Evolutionary conservation across 1,140 invertebrate species (phyloP).

Genomic region (Saccostrea cuccullata): DNA sequence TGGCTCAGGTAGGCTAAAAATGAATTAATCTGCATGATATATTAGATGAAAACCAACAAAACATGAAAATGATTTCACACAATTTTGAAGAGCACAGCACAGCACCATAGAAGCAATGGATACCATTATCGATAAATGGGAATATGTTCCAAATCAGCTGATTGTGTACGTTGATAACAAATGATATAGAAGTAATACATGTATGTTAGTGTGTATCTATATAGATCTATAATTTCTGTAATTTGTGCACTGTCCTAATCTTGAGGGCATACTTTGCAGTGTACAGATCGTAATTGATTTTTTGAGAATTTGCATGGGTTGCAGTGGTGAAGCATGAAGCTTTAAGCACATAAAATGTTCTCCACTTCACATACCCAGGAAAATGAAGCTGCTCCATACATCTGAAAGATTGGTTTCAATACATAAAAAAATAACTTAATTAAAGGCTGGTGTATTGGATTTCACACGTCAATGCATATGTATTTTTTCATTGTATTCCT

Average conservation of each 20-base stretch:
- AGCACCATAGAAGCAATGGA: neutral
- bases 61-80: neutral
- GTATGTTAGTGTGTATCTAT: neutral
- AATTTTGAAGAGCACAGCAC: neutral
- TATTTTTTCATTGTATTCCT: too few relatives aligned
- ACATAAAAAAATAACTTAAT: conserved; percentile 1
- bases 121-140: too few relatives aligned
- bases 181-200: neutral
- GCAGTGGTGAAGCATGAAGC: neutral
- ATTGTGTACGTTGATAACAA: neutral
- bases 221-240: neutral
- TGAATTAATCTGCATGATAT: neutral
- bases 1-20: neutral
- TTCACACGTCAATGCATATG: too few relatives aligned
- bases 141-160: neutral
- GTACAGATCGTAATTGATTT: neutral
- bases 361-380: conserved; percentile 22
- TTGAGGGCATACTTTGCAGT: neutral
- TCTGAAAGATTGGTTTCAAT: conserved; percentile 22
- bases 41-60: neutral
- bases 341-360: neutral
- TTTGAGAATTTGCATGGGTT: neutral
- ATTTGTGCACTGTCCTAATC: neutral
- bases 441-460: neutral
- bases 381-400: conserved; percentile 33